phyloP scores from a whole-genome alignment of 2,888 invertebrate genomes.

The Drosophila kuntzei region DNA sequence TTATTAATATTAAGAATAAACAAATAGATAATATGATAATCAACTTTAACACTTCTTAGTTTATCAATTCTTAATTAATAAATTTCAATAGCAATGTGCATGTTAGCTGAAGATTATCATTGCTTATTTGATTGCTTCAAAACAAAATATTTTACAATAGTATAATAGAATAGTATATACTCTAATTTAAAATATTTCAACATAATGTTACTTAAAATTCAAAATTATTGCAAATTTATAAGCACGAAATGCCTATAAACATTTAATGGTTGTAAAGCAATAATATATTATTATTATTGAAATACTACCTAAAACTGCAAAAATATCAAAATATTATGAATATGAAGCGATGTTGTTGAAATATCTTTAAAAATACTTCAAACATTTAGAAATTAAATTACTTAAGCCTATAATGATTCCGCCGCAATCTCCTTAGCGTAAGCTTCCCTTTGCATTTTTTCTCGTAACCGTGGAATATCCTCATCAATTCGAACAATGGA shows the following conservation, averaged over 20 bases:
- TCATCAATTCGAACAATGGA: conserved; percentile 94
- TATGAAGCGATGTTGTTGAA: conserved; percentile 15
- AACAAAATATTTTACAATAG: conserved; percentile 31
- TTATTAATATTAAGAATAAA: conserved; percentile 5
- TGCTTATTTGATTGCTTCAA: conserved; percentile 15
- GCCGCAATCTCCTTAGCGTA: conserved; percentile 77
- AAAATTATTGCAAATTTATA: conserved; percentile 12
- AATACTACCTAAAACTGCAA: conserved; percentile 27
- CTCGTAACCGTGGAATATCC: conserved; percentile 91
- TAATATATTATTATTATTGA: conserved; percentile 14
- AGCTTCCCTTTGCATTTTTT: conserved; percentile 90
- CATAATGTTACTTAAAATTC: conserved; percentile 10
- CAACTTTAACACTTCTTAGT: conserved; percentile 10
- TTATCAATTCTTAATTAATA: conserved; percentile 15
- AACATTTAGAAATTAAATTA: not conserved
- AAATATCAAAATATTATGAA: not conserved
- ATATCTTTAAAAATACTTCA: conserved; percentile 30
- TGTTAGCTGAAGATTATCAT: conserved; percentile 11
- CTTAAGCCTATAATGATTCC: conserved; percentile 72
- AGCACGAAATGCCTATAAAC: conserved; percentile 10
- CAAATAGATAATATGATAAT: conserved; percentile 12
- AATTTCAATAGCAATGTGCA: conserved; percentile 4
- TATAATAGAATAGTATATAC: conserved; percentile 28
- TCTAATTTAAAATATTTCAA: conserved; percentile 40
- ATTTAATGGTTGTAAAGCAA: conserved; percentile 15